Evolutionary conservation across 2,888 invertebrate species (phyloP), one percentile per base, ranked within the genome.

Genomic region (Pandemis corylana): DNA sequence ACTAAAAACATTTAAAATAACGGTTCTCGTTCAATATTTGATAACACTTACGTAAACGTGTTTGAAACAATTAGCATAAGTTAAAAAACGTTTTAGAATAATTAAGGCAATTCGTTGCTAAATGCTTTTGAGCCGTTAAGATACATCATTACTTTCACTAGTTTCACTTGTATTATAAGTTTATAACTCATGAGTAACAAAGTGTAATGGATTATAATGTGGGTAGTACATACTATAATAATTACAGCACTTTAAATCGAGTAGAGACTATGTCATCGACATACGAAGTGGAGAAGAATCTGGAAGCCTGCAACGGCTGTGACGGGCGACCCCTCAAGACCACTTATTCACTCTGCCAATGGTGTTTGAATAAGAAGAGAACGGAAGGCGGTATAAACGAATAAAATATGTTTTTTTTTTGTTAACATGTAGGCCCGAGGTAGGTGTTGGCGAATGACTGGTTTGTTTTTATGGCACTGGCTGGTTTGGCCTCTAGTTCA

Each of bases 101-200:
- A 68, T 62, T 61, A 65, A 53, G 12, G 65, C 61, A 51, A 65
- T 74, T 70, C 59, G 69, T 69, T 69, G 74, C 65, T 69, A 69
- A 74, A 72, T 63, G 69, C 61, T 65, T 69, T 73, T 69, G 51
- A 61, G 15, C 44, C 61, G 44, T 69, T 67, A 61, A 69, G 59
- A 70, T 66, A 68, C 65, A 70, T 70, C 15, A 42, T 70, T 62
- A 61, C 74, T 74, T 74, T 74, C 74, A 74, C 69, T 66, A 66
- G 61, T 74, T 74, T 74, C 69, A 66, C 74, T 70, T 42, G 36
- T 49, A 73, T 68, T 12, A 20, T 56, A 56, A 2, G 28, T 36
- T 49, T 74, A 65, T 65, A 69, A 74, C 28, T n/a, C 51, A 56
- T 56, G 28, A 59, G 59, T 59, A 59, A 28, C 28, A 59, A 15